Conservation (phyloP, 2,888 invertebrate species). For the Hirtodrosophila alboralis region DNA sequence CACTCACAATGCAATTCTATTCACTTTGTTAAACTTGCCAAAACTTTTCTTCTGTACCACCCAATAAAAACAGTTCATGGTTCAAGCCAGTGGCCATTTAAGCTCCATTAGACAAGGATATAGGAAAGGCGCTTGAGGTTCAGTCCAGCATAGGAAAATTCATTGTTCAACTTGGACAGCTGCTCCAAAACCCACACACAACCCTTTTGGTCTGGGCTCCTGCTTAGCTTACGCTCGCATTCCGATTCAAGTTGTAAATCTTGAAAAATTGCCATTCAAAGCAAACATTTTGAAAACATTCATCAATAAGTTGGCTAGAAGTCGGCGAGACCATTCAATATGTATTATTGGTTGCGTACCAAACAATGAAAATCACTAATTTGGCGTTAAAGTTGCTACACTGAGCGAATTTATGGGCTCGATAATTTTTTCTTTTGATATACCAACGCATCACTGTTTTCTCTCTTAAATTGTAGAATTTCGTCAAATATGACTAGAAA, state of each 20-base stretch:
- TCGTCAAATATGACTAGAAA: too few relatives aligned
- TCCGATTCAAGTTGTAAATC: constrained; percentile 74
- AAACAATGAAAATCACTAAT: constrained; percentile 46
- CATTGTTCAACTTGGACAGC: constrained; percentile 48
- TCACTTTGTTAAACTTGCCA: constrained; percentile 55
- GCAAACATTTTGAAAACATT: constrained; percentile 73
- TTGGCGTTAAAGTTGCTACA: constrained; percentile 40
- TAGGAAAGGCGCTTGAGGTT: constrained; percentile 13
- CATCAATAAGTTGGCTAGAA: constrained; percentile 63
- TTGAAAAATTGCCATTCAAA: constrained; percentile 81
- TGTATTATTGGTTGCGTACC: constrained; percentile 39
- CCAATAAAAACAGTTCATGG: constrained; percentile 26
- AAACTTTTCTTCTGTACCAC: too few relatives aligned
- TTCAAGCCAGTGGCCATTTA: constrained; percentile 66
- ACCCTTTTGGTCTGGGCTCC: constrained; percentile 8
- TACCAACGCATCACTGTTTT: too few relatives aligned
- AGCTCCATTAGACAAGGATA: constrained; percentile 61
- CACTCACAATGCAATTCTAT: constrained; percentile 53
- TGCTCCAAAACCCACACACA: constrained; percentile 21
- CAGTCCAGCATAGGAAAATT: constrained; percentile 32
- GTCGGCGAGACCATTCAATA: constrained; percentile 31
- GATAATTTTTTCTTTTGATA: too few relatives aligned
- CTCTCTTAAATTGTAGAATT: too few relatives aligned
- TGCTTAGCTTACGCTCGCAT: constrained; percentile 28
- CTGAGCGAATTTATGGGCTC: constrained; percentile 1